Conservation (phyloP, 2,113 vertebrate genomes). For the Trematomus loennbergii region DNA sequence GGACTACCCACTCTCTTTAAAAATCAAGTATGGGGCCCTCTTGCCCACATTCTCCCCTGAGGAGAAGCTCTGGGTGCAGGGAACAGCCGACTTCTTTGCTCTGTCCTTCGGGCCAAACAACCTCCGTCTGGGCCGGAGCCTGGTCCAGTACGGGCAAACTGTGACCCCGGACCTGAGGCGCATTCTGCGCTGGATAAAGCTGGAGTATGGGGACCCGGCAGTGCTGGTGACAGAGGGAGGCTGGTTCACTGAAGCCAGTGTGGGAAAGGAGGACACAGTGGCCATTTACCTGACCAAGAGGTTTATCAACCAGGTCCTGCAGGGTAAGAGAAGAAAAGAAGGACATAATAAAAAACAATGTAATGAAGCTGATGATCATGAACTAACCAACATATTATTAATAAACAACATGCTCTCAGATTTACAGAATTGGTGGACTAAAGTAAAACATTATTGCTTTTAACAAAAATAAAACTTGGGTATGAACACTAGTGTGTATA, state of each 20-base stretch:
- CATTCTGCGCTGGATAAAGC: slow-evolving; percentile 91
- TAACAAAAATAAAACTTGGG: no score
- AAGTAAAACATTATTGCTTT: no score
- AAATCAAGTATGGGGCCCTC: slow-evolving; percentile 66
- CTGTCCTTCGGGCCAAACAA: slow-evolving; percentile 96
- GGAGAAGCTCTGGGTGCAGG: slow-evolving; percentile 87
- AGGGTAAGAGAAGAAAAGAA: slow-evolving; percentile 83
- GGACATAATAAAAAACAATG: background rate
- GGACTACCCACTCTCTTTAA: slow-evolving; percentile 90
- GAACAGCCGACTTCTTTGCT: slow-evolving; percentile 95
- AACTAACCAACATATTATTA: no score
- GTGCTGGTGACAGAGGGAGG: slow-evolving; percentile 93
- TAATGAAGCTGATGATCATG: background rate
- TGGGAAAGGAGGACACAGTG: slow-evolving; percentile 91
- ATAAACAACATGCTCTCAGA: no score
- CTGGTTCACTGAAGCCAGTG: slow-evolving; percentile 92
- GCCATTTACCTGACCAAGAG: slow-evolving; percentile 93
- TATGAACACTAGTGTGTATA: no score
- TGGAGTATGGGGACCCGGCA: slow-evolving; percentile 88
- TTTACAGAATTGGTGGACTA: no score
- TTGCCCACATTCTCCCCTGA: slow-evolving; percentile 87
- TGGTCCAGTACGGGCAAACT: slow-evolving; percentile 85
- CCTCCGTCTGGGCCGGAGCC: slow-evolving; percentile 83
- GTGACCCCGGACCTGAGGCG: slow-evolving; percentile 88
- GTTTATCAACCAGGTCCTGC: slow-evolving; percentile 93